phyloP scores from a whole-genome alignment of 1,140 invertebrate species.

The Microvelia longipes region DNA sequence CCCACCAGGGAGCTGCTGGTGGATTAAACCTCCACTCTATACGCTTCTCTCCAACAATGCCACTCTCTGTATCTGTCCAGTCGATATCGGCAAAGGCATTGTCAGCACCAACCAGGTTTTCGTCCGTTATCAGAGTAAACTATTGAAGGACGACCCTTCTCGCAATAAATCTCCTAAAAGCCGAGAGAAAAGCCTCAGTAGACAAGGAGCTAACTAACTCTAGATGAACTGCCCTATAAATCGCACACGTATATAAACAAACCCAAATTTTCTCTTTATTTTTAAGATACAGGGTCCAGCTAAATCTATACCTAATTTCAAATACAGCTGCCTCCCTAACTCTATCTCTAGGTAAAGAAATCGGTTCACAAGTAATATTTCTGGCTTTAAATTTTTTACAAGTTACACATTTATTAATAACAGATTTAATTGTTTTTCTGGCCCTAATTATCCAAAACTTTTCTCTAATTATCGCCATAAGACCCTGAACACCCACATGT shows the following conservation, averaged over 20 bases:
- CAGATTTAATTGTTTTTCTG: neutral
- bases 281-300: conserved; percentile 24
- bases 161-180: conserved; percentile 26
- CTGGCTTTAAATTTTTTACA: conserved; percentile 12
- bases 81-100: no score
- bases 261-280: conserved; percentile 24
- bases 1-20: no score
- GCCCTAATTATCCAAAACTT: neutral
- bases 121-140: conserved; percentile 32
- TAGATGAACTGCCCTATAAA: conserved; percentile 13
- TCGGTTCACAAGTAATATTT: neutral
- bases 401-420: conserved; percentile 8
- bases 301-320: conserved; percentile 22
- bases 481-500: neutral
- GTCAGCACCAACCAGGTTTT: conserved; percentile 28
- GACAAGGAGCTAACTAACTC: conserved; percentile 24
- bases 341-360: neutral
- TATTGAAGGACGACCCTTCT: conserved; percentile 23
- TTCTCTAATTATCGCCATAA: neutral
- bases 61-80: no score
- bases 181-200: conserved; percentile 9
- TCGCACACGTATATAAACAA: conserved; percentile 27
- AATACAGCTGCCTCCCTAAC: conserved; percentile 12
- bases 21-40: no score
- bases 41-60: no score